These are phyloP conservation scores for Dioctria linearis DNA, from an alignment of 2,888 invertebrate genomes.

Conservation along the genomic window DNA sequence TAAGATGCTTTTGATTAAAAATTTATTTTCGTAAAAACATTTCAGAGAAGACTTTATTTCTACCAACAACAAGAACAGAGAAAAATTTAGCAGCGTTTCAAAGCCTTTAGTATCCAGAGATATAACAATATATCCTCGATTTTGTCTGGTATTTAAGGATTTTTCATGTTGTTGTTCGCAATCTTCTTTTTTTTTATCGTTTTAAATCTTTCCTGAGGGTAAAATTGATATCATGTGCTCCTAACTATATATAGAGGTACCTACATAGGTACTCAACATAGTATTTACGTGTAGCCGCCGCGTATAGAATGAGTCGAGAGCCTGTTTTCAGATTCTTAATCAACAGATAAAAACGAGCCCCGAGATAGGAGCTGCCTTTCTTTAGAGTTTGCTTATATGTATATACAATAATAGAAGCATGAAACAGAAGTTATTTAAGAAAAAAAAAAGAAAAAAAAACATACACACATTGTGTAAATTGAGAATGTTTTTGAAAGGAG, in stretches of 20 bases:
- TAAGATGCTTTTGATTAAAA: no score
- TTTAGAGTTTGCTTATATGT: background rate
- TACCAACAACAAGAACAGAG: no score
- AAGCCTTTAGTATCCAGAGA: background rate
- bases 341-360: slow-evolving; percentile 41
- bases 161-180: background rate
- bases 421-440: slow-evolving; percentile 34
- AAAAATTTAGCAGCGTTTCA: no score
- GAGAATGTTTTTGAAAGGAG: slow-evolving; percentile 6
- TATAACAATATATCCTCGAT: slow-evolving; percentile 19
- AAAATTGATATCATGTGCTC: slow-evolving; percentile 24
- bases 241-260: slow-evolving; percentile 9
- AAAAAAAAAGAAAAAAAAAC: background rate
- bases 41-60: no score
- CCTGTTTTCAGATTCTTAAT: slow-evolving; percentile 40
- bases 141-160: slow-evolving; percentile 28
- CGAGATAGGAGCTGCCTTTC: background rate
- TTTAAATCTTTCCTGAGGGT: background rate
- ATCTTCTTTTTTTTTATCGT: no score
- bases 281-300: background rate
- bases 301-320: slow-evolving; percentile 4
- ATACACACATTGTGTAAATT: slow-evolving; percentile 30
- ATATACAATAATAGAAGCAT: background rate
- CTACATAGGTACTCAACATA: slow-evolving; percentile 4
- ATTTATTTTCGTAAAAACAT: no score